phyloP scores from a whole-genome alignment of 35 echinoderm and acorn worm genomes.

The Heliocidaris erythrogramma region DNA sequence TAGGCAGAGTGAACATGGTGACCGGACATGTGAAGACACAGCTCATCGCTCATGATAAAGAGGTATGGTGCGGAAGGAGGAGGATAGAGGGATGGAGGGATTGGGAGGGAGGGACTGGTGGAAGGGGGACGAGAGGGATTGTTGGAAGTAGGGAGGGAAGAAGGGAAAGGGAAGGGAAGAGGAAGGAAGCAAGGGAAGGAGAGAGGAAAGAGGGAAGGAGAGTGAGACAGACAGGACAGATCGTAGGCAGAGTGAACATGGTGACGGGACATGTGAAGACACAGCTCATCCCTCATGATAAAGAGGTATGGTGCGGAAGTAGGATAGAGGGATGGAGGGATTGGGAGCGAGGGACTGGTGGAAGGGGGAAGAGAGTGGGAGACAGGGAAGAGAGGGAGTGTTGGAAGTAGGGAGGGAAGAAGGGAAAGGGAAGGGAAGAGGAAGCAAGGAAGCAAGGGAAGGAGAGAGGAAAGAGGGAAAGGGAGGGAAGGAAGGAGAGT shows the following conservation, averaged over 20 bases:
- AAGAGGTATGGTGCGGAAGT: no score
- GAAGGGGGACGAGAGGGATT: neutral
- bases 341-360: no score
- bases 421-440: no score
- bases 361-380: no score
- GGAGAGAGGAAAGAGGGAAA: no score
- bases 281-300: slow-evolving; percentile 73
- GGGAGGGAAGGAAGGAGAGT: no score
- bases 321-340: no score
- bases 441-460: no score
- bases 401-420: no score
- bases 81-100: neutral
- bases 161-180: no score
- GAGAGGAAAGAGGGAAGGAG: neutral
- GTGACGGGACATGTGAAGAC: slow-evolving; percentile 87
- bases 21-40: slow-evolving; percentile 98
- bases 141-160: neutral
- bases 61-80: slow-evolving; percentile 54
- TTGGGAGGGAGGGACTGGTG: neutral
- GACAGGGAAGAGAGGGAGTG: no score
- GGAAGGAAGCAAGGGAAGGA: no score
- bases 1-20: slow-evolving; percentile 92
- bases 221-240: slow-evolving; percentile 68
- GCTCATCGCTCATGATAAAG: slow-evolving; percentile 98
- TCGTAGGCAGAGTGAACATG: slow-evolving; percentile 88